Evolutionary conservation across 2,797 vertebrate genomes (phyloP), one percentile per base, ranked within the genome.

Genomic region (Cetoscarus ocellatus): DNA sequence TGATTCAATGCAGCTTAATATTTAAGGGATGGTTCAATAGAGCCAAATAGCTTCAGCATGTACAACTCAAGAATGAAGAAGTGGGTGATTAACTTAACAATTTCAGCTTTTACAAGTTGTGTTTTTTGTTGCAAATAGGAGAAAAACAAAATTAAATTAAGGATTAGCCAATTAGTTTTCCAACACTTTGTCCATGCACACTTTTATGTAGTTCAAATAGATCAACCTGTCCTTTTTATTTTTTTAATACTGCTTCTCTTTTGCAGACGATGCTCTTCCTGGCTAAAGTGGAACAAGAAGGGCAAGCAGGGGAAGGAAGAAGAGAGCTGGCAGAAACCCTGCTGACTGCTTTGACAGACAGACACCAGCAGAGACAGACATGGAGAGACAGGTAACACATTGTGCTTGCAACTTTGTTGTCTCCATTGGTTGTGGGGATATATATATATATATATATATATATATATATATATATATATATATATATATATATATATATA

Each of bases 221-320:
- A 13, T 14, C 2, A 44, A 14, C 13, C 12, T 42, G 39, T 8
- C 10, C 10, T 40, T 40, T 40, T 40, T 40, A 40, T 44, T 60
- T 71, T 77, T 55, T 2, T n/a, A 10, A 44, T 7, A 68, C 10
- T 86, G 67, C 80, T 75, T 77, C 73, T 88, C 70, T 83, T 82
- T 83, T 93, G 74, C 84, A 99, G 98, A 98, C 97, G n/a, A 96
- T 94, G 89, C 94, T 97, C 48, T 91, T 96, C 82, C 92, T 99
- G 82, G 86, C 59, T 10, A 95, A 94, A 77, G 92, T 97, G 81
- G 91, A 94, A 86, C 96, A 96, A 81, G 93, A 95, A 50, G 93
- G 77, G 52, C 86, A 86, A 71, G 90, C 76, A 1, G 80, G 77
- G 45, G 95, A 96, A 88, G 93, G 95, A 90, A 94, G 93, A 79